Base-by-base conservation (phyloP, 2,888 invertebrate genomes). In the Tetragnatha montana region DNA sequence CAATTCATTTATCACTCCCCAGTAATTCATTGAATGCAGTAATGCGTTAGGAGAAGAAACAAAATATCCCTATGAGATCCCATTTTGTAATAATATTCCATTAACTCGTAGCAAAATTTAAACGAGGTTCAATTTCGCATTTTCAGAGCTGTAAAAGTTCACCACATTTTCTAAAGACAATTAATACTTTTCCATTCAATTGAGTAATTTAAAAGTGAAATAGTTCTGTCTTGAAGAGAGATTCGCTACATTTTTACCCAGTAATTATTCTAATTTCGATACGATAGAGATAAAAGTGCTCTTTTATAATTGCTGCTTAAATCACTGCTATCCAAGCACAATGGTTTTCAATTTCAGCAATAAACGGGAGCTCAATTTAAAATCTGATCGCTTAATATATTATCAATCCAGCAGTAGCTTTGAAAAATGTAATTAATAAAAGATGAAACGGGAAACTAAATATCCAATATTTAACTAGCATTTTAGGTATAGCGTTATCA, bases 181-280 rank as follows among this genome's bases (percentile, higher is more conserved):
- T 78, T 78, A 78, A 60, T 78, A 78, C 35, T 78, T 60, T 21
- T 8, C 47, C 60, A 21, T 6, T 35, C 22, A 78, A 78, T 60
- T 78, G 78, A 78, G 60, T 78, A 78, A 78, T 78, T 78, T 78
- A 78, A 60, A 78, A 51, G 78, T 78, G 78, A 78, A 51, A 51
- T 60, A 68, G 51, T 60, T 60, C 51, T 60, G 51, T 60, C 21
- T 17, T 78, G 51, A 60, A 78, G 21, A 22, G 12, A 60, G 51
- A 51, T 60, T 68, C 8, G 51, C 78, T 22, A 19, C 78, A 19
- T 12, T 51, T 51, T 22, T 19, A 12, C 19, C 12, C 78, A 22
- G 22, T 21, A 78, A 78, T 60, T 51, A 78, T 78, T 78, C 60
- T 12, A 78, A 78, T 78, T 78, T 78, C 22, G 78, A 78, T 78